These are phyloP conservation scores for Ardeotis arabs DNA, from an alignment of 2,113 vertebrate species.

Conservation along the genomic window DNA sequence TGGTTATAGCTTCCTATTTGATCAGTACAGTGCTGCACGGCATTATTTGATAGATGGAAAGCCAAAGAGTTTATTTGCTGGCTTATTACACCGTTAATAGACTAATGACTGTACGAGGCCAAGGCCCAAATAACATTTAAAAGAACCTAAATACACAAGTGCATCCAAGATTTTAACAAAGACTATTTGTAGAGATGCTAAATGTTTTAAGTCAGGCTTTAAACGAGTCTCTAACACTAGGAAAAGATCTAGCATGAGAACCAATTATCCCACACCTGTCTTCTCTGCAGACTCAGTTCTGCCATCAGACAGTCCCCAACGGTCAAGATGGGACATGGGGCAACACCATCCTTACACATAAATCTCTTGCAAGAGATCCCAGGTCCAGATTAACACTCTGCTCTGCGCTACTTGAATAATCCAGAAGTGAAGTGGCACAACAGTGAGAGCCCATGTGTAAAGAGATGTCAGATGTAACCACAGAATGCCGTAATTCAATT, in stretches of 20 bases:
- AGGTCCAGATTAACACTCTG: background rate
- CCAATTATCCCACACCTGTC: background rate
- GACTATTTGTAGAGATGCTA: background rate
- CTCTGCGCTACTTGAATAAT: background rate
- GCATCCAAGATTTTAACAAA: background rate
- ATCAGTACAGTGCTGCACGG: accelerated
- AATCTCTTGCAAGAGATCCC: background rate
- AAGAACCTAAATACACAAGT: background rate
- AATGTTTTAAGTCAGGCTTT: background rate
- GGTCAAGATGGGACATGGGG: background rate
- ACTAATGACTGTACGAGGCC: background rate
- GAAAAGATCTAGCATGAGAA: background rate
- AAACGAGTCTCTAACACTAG: background rate
- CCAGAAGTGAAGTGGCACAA: background rate
- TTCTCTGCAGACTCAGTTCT: background rate
- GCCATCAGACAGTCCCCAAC: accelerated
- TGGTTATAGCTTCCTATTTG: background rate
- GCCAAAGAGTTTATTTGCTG: background rate
- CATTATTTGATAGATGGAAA: background rate
- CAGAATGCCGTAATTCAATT: background rate
- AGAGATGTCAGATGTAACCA: background rate
- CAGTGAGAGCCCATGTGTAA: background rate
- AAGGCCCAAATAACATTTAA: background rate
- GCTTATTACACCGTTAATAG: background rate
- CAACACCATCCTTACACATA: background rate